Conservation (phyloP, 2,888 invertebrate genomes). For the Clanis bilineata region DNA sequence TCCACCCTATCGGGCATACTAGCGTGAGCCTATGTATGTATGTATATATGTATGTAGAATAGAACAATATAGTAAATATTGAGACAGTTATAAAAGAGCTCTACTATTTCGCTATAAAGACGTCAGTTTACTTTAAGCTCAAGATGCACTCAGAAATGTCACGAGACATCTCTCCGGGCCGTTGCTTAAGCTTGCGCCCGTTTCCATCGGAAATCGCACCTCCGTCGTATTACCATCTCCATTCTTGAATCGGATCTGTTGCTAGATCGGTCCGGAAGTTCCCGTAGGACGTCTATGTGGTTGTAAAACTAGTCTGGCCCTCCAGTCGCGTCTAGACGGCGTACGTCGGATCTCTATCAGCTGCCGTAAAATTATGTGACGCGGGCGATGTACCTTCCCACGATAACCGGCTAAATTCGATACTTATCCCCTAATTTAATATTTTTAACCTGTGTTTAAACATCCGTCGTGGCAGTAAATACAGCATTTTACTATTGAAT, state of each 20-base stretch:
- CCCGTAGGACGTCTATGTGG: constrained; percentile 40
- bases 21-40: too few relatives aligned
- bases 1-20: too few relatives aligned
- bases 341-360: constrained; percentile 70
- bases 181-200: constrained; percentile 39
- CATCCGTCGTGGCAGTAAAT: not conserved
- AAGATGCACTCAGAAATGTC: constrained; percentile 48
- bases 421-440: constrained; percentile 48
- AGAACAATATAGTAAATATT: constrained; percentile 27
- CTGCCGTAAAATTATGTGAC: constrained; percentile 75
- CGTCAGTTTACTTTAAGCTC: constrained; percentile 51
- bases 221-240: constrained; percentile 50
- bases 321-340: constrained; percentile 75
- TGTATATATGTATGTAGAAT: not conserved
- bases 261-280: constrained; percentile 51
- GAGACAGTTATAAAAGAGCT: constrained; percentile 38
- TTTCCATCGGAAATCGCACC: constrained; percentile 58
- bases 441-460: constrained; percentile 28
- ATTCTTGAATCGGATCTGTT: constrained; percentile 54
- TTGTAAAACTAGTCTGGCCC: constrained; percentile 66
- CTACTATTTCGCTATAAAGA: constrained; percentile 47
- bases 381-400: constrained; percentile 44
- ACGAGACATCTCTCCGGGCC: constrained; percentile 33
- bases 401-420: constrained; percentile 54
- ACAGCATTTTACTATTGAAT: not conserved